These are phyloP conservation scores for Eulimnadia texana DNA, from an alignment of 1,140 invertebrate species.

Conservation along the genomic window DNA sequence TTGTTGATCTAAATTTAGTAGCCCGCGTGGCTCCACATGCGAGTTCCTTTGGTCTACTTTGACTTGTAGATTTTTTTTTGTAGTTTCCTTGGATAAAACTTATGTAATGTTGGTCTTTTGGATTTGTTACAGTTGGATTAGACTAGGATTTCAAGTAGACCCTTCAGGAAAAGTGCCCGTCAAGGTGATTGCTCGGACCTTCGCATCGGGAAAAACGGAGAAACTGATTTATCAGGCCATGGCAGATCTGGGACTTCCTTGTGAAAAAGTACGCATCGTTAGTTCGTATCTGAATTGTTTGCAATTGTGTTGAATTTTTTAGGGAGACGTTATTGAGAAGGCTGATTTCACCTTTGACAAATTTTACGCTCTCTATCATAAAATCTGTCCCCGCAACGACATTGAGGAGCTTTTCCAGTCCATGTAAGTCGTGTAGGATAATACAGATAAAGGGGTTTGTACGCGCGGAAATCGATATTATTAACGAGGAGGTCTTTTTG, in stretches of 20 bases:
- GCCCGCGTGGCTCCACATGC: background rate
- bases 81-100: too few species aligned
- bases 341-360: constrained; percentile 96
- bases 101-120: too few species aligned
- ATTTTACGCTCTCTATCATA: constrained; percentile 96
- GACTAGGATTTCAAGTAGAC: constrained; percentile 81
- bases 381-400: constrained; percentile 97
- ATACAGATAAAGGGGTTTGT: too few species aligned
- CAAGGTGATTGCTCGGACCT: constrained; percentile 89
- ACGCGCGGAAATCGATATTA: background rate
- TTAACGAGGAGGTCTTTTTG: constrained; percentile 19
- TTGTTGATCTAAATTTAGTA: background rate
- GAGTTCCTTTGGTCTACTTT: too few species aligned
- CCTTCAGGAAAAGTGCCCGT: constrained; percentile 91
- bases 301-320: constrained; percentile 18
- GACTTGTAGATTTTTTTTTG: too few species aligned
- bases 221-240: constrained; percentile 96
- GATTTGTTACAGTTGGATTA: constrained; percentile 76
- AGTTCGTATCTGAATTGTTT: constrained; percentile 7
- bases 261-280: constrained; percentile 60
- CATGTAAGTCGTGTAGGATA: constrained; percentile 54
- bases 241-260: constrained; percentile 80
- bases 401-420: constrained; percentile 96
- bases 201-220: constrained; percentile 95
- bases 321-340: constrained; percentile 88